Evolutionary conservation across 2,113 vertebrate genomes (phyloP).

Genomic region (Struthidea cinerea): DNA sequence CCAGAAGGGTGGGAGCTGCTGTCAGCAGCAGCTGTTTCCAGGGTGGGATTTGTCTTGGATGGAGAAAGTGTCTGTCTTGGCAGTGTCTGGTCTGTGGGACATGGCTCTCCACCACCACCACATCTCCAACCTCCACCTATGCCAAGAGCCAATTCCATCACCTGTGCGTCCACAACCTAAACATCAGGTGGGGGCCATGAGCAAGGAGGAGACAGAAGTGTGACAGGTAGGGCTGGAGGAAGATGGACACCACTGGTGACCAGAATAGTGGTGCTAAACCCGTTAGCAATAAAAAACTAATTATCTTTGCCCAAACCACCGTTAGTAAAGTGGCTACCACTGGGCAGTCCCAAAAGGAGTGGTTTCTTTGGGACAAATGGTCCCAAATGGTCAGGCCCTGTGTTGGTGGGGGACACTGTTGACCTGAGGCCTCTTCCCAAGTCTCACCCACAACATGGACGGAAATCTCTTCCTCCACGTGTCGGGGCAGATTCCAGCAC

Average conservation of each 20-base stretch:
- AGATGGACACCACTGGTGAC: background rate
- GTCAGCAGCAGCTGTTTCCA: background rate
- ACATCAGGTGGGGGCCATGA: background rate
- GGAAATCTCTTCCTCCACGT: background rate
- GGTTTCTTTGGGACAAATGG: background rate
- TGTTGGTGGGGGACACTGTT: background rate
- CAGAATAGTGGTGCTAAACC: background rate
- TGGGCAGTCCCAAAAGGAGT: background rate
- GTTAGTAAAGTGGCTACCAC: background rate
- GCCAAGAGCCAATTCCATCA: background rate
- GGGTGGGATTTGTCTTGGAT: background rate
- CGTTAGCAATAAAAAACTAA: background rate
- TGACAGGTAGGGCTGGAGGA: background rate
- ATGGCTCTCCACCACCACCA: background rate
- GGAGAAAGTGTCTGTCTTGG: background rate
- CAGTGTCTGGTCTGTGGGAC: background rate
- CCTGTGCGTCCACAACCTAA: background rate
- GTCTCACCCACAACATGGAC: background rate
- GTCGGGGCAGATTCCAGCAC: background rate
- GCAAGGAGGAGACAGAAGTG: background rate
- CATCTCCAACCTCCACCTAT: background rate
- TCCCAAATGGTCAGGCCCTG: rapidly evolving
- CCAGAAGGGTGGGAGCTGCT: background rate
- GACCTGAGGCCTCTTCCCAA: background rate
- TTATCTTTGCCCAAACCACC: background rate